phyloP scores from a whole-genome alignment of 2,113 vertebrate species.

The Ursus arctos region DNA sequence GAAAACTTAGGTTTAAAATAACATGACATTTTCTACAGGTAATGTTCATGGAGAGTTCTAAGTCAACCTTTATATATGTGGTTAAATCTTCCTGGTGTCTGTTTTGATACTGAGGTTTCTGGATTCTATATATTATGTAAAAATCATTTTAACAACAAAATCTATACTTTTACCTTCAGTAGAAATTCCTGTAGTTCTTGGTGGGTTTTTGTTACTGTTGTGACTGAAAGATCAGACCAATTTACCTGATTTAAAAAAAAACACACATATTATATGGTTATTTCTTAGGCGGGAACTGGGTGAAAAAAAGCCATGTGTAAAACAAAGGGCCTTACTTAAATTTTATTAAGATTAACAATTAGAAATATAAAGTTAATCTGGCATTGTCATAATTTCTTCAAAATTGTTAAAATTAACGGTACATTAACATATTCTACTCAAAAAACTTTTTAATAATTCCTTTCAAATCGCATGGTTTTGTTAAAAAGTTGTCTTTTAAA shows the following conservation, averaged over 20 bases:
- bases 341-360: constrained; percentile 56
- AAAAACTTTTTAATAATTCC: constrained; percentile 38
- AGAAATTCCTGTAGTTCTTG: constrained; percentile 96
- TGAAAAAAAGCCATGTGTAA: constrained; percentile 67
- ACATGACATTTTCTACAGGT: background rate
- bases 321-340: constrained; percentile 64
- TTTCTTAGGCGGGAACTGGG: constrained; percentile 40
- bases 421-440: background rate
- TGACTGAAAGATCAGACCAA: constrained; percentile 95
- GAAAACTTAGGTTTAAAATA: background rate
- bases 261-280: constrained; percentile 68
- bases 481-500: constrained; percentile 28
- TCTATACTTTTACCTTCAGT: constrained; percentile 91
- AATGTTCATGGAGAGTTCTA: background rate
- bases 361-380: constrained; percentile 59
- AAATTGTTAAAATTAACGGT: constrained; percentile 24
- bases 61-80: background rate
- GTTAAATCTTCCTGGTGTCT: constrained; percentile 14
- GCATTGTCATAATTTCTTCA: constrained; percentile 24
- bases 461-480: background rate
- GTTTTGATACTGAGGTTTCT: constrained; percentile 15
- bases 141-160: constrained; percentile 77
- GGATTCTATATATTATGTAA: constrained; percentile 50
- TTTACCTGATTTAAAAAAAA: constrained; percentile 90
- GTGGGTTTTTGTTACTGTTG: constrained; percentile 95